These are phyloP conservation scores for Antheraea mylitta DNA, from an alignment of 1,140 invertebrate genomes.

Conservation along the genomic window DNA sequence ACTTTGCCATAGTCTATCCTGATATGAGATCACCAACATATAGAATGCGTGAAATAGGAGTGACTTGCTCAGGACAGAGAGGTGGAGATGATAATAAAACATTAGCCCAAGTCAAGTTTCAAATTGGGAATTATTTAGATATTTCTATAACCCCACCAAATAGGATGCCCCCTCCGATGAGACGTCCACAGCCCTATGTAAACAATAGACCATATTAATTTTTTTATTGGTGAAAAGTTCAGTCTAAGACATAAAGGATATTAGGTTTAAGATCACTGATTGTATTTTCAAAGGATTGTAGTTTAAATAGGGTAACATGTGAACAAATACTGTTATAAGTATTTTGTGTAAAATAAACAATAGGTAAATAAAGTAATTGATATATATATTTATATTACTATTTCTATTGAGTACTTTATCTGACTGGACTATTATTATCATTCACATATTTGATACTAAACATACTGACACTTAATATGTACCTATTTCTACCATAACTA, in stretches of 20 bases:
- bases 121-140: constrained; percentile 97
- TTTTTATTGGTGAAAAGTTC: not conserved
- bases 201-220: constrained; percentile 73
- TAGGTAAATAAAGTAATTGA: too few relatives aligned
- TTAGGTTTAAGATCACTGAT: not conserved
- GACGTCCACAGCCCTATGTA: constrained; percentile 80
- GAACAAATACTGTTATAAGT: not conserved
- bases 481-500: too few relatives aligned
- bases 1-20: constrained; percentile 97
- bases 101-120: constrained; percentile 91
- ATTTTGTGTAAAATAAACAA: too few relatives aligned
- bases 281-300: not conserved
- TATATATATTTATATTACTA: not conserved
- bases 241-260: not conserved
- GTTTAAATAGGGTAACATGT: not conserved
- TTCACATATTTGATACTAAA: too few relatives aligned
- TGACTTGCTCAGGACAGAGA: constrained; percentile 94
- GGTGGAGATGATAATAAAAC: constrained; percentile 95
- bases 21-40: constrained; percentile 91
- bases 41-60: constrained; percentile 95
- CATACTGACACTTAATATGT: too few relatives aligned
- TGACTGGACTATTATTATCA: too few relatives aligned
- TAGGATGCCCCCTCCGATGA: constrained; percentile 84
- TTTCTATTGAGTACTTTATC: not conserved
- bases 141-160: constrained; percentile 96